These are phyloP conservation scores for Catonia carolina DNA, from an alignment of 2,888 invertebrate genomes.

Conservation along the genomic window DNA sequence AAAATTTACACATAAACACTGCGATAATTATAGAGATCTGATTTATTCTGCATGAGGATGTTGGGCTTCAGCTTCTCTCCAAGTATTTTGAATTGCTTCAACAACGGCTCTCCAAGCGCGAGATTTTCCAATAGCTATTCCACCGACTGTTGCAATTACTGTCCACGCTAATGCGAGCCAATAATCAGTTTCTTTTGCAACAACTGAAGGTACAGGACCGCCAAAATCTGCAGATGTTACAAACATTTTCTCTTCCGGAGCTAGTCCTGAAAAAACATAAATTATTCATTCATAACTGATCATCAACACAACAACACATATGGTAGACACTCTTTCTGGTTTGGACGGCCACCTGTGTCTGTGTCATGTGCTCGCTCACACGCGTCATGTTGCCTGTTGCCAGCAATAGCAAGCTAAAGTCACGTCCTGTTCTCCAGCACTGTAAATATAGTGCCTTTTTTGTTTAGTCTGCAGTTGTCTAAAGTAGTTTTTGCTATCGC, in stretches of 20 bases:
- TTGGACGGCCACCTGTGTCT: no score
- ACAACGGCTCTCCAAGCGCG: slow-evolving; percentile 70
- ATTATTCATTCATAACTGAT: no score
- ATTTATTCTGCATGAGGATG: slow-evolving; percentile 68
- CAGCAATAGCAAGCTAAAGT: no score
- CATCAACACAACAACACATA: slow-evolving; percentile 4
- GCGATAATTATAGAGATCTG: no score
- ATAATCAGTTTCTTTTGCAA: slow-evolving; percentile 70
- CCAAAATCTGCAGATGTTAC: slow-evolving; percentile 69
- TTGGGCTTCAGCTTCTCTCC: slow-evolving; percentile 81
- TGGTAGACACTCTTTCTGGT: background rate
- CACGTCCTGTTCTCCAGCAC: no score
- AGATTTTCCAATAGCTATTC: slow-evolving; percentile 71
- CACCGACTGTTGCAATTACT: slow-evolving; percentile 67
- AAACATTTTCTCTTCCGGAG: slow-evolving; percentile 54
- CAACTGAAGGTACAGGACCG: slow-evolving; percentile 74
- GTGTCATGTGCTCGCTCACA: no score
- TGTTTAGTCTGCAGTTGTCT: no score
- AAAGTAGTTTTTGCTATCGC: no score
- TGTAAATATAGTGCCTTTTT: no score
- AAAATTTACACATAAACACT: no score
- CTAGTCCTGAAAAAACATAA: slow-evolving; percentile 50
- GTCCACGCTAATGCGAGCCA: slow-evolving; percentile 77
- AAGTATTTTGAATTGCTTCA: slow-evolving; percentile 76
- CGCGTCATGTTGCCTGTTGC: no score